Evolutionary conservation across 2,888 invertebrate species (phyloP).

Genomic region (Hybos culiciformis): DNA sequence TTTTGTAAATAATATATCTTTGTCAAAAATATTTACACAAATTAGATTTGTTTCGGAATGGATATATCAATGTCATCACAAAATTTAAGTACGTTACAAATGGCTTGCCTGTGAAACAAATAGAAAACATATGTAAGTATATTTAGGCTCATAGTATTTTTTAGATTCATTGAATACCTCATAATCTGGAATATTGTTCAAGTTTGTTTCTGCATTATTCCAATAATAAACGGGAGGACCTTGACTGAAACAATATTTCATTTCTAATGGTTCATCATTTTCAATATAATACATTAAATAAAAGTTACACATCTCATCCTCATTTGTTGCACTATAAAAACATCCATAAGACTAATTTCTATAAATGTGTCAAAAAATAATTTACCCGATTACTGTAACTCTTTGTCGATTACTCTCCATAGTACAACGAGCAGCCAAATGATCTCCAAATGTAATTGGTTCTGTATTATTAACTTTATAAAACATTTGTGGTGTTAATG

Average conservation of each 20-base stretch:
- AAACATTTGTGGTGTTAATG: conserved; percentile 88
- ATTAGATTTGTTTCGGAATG: too few relatives aligned
- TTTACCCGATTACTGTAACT: conserved; percentile 60
- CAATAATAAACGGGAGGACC: conserved; percentile 82
- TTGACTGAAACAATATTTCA: conserved; percentile 68
- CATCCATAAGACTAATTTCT: not conserved
- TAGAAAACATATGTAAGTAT: too few relatives aligned
- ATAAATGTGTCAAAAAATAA: not conserved
- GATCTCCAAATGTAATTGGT: conserved; percentile 55
- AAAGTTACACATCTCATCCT: conserved; percentile 93
- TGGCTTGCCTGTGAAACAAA: too few relatives aligned
- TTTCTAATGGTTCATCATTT: conserved; percentile 53
- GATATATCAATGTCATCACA: too few relatives aligned
- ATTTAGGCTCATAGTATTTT: too few relatives aligned
- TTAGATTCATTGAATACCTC: too few relatives aligned
- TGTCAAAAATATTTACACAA: too few relatives aligned
- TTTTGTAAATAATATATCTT: too few relatives aligned
- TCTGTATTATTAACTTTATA: conserved; percentile 58
- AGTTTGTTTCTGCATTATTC: conserved; percentile 46
- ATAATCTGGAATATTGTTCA: conserved; percentile 61
- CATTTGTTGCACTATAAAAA: conserved; percentile 55
- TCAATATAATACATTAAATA: conserved; percentile 89
- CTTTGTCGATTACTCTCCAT: conserved; percentile 62
- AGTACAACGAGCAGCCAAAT: conserved; percentile 79
- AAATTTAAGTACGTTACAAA: too few relatives aligned